These are phyloP conservation scores for Rhizomys pruinosus DNA, from an alignment of 2,113 vertebrate genomes.

Conservation along the genomic window DNA sequence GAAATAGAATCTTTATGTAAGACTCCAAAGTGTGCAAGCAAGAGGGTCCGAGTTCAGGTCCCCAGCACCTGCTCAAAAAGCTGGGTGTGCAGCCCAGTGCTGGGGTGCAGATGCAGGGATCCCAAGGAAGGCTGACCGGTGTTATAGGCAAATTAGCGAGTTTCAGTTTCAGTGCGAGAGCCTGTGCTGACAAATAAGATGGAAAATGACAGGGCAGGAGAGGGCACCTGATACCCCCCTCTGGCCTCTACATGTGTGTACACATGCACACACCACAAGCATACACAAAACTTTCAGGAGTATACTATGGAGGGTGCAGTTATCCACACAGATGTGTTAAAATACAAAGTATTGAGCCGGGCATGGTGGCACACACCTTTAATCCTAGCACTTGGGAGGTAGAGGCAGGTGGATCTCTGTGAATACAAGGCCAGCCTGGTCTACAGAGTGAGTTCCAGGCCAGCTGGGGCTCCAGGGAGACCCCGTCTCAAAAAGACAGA, in stretches of 20 bases:
- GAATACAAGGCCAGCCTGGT: too few relatives aligned
- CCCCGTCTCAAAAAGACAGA: too few relatives aligned
- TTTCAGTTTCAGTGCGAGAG: background rate
- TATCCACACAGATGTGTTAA: background rate
- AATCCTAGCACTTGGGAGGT: too few relatives aligned
- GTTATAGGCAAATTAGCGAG: background rate
- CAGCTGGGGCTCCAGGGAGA: too few relatives aligned
- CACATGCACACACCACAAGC: background rate
- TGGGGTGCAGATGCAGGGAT: background rate
- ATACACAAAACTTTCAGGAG: background rate
- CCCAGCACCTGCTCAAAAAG: background rate
- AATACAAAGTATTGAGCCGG: too few relatives aligned
- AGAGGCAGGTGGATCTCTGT: too few relatives aligned
- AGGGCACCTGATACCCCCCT: background rate
- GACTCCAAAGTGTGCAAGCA: background rate
- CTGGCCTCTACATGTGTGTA: background rate
- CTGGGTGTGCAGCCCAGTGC: background rate
- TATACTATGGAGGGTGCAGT: fast-evolving
- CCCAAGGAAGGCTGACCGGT: too few relatives aligned
- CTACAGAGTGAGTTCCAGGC: too few relatives aligned
- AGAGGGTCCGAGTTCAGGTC: background rate
- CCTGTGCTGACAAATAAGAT: too few relatives aligned
- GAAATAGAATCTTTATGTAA: fast-evolving
- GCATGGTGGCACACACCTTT: too few relatives aligned
- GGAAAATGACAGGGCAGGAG: background rate